Percentiles rank a stretch among this genome's conserved stretches.
These are phyloP conservation scores for Philopotamus ludificatus DNA, from an alignment of 1,140 invertebrate species.

Conservation along the genomic window DNA sequence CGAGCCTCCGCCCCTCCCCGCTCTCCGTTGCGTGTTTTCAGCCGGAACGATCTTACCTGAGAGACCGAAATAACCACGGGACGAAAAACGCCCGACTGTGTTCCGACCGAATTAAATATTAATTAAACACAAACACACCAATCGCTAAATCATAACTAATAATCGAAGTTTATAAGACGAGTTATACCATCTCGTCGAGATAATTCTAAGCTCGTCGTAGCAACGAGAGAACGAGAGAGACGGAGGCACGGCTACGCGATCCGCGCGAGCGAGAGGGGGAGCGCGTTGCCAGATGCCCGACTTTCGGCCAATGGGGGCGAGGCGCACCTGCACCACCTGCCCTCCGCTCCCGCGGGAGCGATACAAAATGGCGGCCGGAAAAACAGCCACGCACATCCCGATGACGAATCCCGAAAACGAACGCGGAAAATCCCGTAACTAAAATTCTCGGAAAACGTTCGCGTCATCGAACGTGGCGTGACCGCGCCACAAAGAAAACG, in stretches of 20 bases:
- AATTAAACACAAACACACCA: neutral
- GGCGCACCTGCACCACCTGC: conserved; percentile 6
- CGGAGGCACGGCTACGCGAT: neutral
- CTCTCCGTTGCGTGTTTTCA: conserved; percentile 18
- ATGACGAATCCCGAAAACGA: neutral
- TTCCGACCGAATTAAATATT: neutral
- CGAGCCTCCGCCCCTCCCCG: neutral
- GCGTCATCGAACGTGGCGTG: neutral
- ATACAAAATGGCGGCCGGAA: conserved; percentile 22
- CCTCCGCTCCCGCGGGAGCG: conserved; percentile 1
- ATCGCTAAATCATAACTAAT: neutral
- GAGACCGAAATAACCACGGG: conserved; percentile 18
- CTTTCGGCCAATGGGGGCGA: conserved; percentile 23
- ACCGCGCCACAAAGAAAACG: neutral
- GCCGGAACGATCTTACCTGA: conserved; percentile 17
- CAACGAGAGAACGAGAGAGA: conserved; percentile 1
- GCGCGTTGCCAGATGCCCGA: conserved; percentile 13
- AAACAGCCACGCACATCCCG: neutral
- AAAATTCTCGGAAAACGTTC: neutral
- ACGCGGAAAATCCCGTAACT: neutral
- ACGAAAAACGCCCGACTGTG: neutral
- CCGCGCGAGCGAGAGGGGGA: conserved; percentile 8
- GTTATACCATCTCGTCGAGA: neutral
- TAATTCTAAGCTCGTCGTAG: neutral
- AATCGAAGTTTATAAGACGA: no score